phyloP scores from a whole-genome alignment of 1,140 invertebrate species.

The Leptoteleia sp. region DNA sequence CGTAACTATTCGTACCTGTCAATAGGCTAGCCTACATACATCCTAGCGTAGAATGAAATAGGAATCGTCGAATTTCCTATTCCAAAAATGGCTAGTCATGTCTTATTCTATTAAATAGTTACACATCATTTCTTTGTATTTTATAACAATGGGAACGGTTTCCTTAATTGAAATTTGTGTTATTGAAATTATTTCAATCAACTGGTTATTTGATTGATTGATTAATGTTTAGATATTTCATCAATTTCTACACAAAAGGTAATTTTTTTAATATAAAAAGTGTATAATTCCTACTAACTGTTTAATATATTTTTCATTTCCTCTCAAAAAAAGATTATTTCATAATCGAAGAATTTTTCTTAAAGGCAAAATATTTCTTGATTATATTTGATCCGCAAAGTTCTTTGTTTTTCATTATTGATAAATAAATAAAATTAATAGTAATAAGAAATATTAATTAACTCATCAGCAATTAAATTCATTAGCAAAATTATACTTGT shows the following conservation, averaged over 20 bases:
- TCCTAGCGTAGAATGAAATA: conserved; percentile 59
- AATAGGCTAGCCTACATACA: conserved; percentile 60
- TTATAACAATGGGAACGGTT: conserved; percentile 16
- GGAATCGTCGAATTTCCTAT: conserved; percentile 53
- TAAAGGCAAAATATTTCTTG: no score
- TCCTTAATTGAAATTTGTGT: conserved; percentile 43
- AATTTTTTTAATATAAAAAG: no score
- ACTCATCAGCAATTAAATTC: no score
- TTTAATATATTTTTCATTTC: no score
- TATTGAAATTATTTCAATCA: conserved; percentile 47
- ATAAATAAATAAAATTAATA: no score
- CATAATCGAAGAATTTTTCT: no score
- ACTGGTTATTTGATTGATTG: conserved; percentile 40
- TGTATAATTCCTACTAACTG: no score
- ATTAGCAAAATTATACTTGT: no score
- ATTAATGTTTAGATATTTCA: conserved; percentile 29
- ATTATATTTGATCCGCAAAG: no score
- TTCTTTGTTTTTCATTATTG: no score
- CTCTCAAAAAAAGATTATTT: no score
- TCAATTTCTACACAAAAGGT: conserved; percentile 4
- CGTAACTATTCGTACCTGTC: conserved; percentile 51
- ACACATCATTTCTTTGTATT: conserved; percentile 13
- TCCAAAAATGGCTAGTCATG: conserved; percentile 38
- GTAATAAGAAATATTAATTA: no score
- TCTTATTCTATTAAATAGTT: conserved; percentile 40